These are phyloP conservation scores for Origma solitaria DNA, from an alignment of 2,113 vertebrate genomes.

Conservation along the genomic window DNA sequence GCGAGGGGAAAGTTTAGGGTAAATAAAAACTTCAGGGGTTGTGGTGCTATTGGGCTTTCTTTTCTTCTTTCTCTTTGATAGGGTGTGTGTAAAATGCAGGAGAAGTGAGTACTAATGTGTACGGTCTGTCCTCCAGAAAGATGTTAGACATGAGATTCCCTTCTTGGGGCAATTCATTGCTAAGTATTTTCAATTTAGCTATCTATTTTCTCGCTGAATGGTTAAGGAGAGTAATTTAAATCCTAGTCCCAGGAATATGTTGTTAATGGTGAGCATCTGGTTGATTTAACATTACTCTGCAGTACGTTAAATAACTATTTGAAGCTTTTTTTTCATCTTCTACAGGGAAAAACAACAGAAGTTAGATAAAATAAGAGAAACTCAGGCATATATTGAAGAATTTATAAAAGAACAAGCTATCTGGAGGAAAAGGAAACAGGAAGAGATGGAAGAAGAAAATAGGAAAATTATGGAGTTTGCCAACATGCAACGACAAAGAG, in stretches of 20 bases:
- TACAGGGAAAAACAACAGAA: conserved; percentile 82
- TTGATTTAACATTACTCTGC: not conserved
- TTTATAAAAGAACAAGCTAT: conserved; percentile 81
- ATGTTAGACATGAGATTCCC: not conserved
- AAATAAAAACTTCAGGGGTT: not conserved
- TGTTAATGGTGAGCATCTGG: not conserved
- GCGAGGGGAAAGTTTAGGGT: not conserved
- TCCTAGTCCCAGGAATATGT: not conserved
- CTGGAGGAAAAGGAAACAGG: conserved; percentile 82
- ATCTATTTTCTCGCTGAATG: not conserved
- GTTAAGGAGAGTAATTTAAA: not conserved
- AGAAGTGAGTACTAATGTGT: not conserved
- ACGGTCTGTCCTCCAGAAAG: not conserved
- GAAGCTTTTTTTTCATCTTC: not conserved
- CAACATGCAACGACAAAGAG: conserved; percentile 71
- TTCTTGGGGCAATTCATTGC: not conserved
- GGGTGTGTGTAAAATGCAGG: accelerated
- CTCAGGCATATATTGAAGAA: conserved; percentile 81
- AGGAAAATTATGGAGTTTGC: conserved; percentile 83
- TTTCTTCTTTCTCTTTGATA: not conserved
- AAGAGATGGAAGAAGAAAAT: conserved; percentile 90
- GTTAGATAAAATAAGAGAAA: conserved; percentile 82
- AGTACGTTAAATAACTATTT: not conserved
- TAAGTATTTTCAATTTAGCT: not conserved
- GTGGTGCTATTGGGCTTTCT: not conserved